Conservation (phyloP, 2,113 vertebrate species). For the Rhea pennata region DNA sequence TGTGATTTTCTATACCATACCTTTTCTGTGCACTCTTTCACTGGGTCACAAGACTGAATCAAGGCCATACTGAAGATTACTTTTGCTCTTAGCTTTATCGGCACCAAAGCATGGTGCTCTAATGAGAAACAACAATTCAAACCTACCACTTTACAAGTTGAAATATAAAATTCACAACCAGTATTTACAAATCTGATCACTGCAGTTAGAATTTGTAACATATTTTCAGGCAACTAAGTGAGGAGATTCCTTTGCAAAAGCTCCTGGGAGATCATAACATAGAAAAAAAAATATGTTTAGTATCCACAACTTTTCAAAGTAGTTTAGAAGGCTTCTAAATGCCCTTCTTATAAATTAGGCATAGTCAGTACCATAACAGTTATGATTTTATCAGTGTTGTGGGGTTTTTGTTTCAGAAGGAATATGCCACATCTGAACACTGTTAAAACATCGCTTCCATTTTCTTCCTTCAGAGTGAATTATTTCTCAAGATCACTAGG, state of each 20-base stretch:
- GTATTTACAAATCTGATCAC: not conserved
- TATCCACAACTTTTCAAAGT: not conserved
- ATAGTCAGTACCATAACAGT: not conserved
- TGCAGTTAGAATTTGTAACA: not conserved
- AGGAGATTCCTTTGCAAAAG: not conserved
- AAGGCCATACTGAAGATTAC: not conserved
- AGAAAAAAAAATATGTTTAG: not conserved
- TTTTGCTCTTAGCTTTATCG: not conserved
- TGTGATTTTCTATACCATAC: not conserved
- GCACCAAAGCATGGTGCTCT: not conserved
- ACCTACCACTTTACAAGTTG: accelerated
- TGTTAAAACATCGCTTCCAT: not conserved
- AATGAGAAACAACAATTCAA: not conserved
- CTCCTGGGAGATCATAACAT: not conserved
- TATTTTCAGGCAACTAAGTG: not conserved
- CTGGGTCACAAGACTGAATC: not conserved
- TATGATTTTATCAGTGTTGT: not conserved
- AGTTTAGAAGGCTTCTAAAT: not conserved
- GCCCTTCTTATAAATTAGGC: not conserved
- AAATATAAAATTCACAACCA: not conserved
- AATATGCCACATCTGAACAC: not conserved
- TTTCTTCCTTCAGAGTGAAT: not conserved
- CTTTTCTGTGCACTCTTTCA: not conserved
- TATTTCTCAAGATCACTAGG: not conserved
- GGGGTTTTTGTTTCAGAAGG: not conserved